These are phyloP conservation scores for Nymphicus hollandicus DNA, from an alignment of 2,113 vertebrate genomes.

Conservation along the genomic window DNA sequence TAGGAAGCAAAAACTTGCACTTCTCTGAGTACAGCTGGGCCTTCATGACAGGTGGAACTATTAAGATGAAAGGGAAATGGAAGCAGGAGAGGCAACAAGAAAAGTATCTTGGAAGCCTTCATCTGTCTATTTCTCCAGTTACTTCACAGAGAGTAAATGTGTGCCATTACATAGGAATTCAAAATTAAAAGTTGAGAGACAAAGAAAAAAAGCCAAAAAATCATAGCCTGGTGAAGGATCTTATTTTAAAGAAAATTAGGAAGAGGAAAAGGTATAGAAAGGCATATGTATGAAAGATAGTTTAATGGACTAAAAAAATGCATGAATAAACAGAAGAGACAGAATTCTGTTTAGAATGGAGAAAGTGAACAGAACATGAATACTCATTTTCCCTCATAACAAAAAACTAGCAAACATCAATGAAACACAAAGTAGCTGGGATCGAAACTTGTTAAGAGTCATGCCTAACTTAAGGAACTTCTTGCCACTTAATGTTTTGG, in stretches of 20 bases:
- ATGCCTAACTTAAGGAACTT: accelerated
- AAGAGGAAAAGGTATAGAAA: not conserved
- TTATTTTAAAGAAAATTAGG: not conserved
- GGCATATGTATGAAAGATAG: accelerated
- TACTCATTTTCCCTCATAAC: not conserved
- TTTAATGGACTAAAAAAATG: not conserved
- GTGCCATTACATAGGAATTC: accelerated
- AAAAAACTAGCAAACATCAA: not conserved
- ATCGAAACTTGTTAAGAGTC: not conserved
- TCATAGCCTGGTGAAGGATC: not conserved
- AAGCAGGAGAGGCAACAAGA: not conserved
- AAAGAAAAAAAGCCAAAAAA: not conserved
- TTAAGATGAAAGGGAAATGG: not conserved
- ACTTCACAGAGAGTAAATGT: not conserved
- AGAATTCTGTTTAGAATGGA: not conserved
- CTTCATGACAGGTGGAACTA: accelerated
- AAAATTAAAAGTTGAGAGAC: not conserved
- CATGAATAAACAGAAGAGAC: not conserved
- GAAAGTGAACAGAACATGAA: not conserved
- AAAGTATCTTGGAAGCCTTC: not conserved
- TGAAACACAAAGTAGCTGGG: not conserved
- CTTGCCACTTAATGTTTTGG: not conserved
- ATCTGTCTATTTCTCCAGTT: not conserved
- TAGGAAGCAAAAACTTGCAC: not conserved
- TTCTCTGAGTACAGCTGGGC: not conserved